Evolutionary conservation across 2,113 vertebrate species (phyloP).

Genomic region (Aldabrachelys gigantea): DNA sequence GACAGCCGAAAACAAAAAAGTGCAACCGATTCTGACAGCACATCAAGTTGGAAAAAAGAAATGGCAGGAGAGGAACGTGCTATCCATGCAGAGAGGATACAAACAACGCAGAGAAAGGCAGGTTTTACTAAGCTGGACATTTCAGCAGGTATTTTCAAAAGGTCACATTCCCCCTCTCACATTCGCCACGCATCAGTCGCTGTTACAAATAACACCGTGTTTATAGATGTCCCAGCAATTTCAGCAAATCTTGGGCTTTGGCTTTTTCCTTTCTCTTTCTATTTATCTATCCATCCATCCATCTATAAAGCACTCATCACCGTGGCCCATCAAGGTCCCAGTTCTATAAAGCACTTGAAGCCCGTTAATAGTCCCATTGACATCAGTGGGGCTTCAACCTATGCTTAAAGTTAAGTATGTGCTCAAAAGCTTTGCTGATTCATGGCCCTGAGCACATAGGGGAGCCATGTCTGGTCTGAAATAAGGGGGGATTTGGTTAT

Average conservation of each 20-base stretch:
- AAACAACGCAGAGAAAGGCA: neutral
- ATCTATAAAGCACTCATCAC: neutral
- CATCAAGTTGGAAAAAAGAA: constrained; percentile 41
- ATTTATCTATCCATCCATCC: neutral
- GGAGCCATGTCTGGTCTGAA: neutral
- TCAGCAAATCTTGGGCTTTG: neutral
- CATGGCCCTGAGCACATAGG: neutral
- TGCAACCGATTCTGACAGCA: constrained; percentile 43
- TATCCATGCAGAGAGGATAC: neutral
- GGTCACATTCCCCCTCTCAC: neutral
- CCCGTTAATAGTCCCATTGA: neutral
- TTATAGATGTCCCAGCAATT: neutral
- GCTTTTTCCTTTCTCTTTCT: neutral
- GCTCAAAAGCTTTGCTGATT: neutral
- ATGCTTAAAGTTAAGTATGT: neutral
- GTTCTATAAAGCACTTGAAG: neutral
- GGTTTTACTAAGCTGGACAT: neutral
- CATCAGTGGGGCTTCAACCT: neutral
- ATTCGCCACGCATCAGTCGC: neutral
- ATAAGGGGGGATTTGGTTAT: neutral
- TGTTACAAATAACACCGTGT: neutral
- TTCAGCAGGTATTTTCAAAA: constrained; percentile 5
- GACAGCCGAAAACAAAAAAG: constrained; percentile 60
- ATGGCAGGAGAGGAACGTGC: constrained; percentile 17
- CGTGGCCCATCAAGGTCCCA: fast-evolving